Evolutionary conservation across 2,888 invertebrate genomes (phyloP), one percentile per base, ranked within the genome.

Genomic region (Lasioglossum leucozonium): DNA sequence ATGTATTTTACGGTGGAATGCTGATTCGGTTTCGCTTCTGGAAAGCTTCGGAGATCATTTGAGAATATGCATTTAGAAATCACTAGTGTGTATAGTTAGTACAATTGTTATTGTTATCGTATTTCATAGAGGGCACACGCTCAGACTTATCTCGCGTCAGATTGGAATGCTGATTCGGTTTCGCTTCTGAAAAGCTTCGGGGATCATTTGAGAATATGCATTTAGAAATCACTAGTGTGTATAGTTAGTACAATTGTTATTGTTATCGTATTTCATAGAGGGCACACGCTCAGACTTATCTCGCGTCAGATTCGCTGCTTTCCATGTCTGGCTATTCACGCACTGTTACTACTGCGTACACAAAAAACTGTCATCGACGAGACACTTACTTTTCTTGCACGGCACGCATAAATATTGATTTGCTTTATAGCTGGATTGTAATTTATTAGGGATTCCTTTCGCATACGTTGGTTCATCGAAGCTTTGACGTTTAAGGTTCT

Each of bases 341-440:
- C 30, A 44, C 76, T 69, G 44, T 58, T 13, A 86, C 86, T 84
- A 86, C 86, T 86, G 75, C 55, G 65, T 42, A 30, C 16, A 71
- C 71, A 71, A 67, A 34, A 67, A 67, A 22, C 67, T 67, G 67
- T 67, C 37, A 67, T 67, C 22, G 18, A 42, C 8, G 44, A 26
- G 71, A 16, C 6, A 71, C 26, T 42, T 44, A 44, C 16, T 8
- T 42, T 71, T 44, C 42, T 42, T 8, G 71, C 26, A 13, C 0
- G 26, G 26, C 6, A 8, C 2, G 0, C 5, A 16, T 13, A 2
- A 26, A 42, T 37, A 71, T 44, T 44, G 6, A 71, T 42, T 71
- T 37, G 22, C 3, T 22, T 37, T 22, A 18, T 0, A 18, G 37
- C 4, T 22, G 2, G 22, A 67, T 4, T 22, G 1, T 22, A 67